Evolutionary conservation across 2,888 invertebrate genomes (phyloP), one percentile per base, ranked within the genome.

Genomic region (Zootermopsis nevadensis): DNA sequence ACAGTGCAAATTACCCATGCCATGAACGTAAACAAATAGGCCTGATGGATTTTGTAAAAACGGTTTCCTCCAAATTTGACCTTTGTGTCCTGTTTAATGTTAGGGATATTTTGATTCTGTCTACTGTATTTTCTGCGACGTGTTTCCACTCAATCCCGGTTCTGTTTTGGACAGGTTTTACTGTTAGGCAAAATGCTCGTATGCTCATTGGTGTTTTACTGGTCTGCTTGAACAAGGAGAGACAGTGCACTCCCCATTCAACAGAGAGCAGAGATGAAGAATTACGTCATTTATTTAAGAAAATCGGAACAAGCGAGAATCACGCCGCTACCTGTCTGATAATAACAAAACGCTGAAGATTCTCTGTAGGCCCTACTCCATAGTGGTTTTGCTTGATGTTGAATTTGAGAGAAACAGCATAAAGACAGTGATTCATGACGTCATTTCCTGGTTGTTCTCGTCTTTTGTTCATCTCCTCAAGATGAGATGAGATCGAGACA

Each of bases 391-490:
- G 69, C 69, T 69, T 69, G 69, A 31, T 69, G 31, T 31, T 67
- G 30, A 33, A 10, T 69, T 33, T 69, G 69, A 74, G 74, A 38
- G 74, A 42, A n/a, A 53, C 22, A 53, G 53, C 77, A 53, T 42
- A 42, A 53, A 42, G 77, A 53, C 77, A 77, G 77, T 77, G 77
- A 77, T 77, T 77, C 77, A 77, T 77, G 77, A 77, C 77, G 77
- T 77, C 77, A 53, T 77, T 77, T 53, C 77, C 77, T 76, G 76
- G 38, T 76, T 42, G 76, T 76, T 76, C 33, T 69, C 69, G 69
- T 35, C 74, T 74, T 74, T 77, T 77, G 77, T 77, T 77, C 53
- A 53, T 53, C 53, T 77, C 19, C 77, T 77, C 48, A 30, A 53
- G 77, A 35, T 74, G 35, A 74, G 74, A 74, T 74, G 74, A 74